Conservation (phyloP, 2,113 vertebrate species). For the Syrmaticus mikado region DNA sequence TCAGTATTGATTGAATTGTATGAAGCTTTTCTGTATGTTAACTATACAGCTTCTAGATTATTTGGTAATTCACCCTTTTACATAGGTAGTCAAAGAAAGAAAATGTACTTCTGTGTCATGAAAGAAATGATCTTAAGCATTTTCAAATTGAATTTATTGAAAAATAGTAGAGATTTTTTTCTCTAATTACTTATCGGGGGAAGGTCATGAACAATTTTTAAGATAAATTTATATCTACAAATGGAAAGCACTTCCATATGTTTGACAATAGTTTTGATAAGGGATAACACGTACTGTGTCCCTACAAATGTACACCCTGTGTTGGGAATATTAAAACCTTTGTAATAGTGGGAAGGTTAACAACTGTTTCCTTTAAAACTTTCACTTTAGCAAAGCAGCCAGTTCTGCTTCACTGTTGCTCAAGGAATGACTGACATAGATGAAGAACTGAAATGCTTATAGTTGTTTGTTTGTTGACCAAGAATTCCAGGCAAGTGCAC, state of each 20-base stretch:
- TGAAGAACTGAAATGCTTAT: background rate
- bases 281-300: background rate
- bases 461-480: background rate
- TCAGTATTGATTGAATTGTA: background rate
- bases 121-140: background rate
- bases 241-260: background rate
- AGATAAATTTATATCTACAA: background rate
- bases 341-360: background rate
- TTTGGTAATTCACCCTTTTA: background rate
- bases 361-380: background rate
- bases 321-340: background rate
- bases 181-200: background rate
- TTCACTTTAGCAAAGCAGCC: background rate
- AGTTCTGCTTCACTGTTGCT: background rate
- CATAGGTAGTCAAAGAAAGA: background rate
- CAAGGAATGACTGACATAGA: background rate
- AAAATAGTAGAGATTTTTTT: background rate
- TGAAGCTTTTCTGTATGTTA: background rate
- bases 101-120: background rate
- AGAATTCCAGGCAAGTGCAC: background rate
- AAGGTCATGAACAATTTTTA: background rate
- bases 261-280: background rate
- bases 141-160: background rate
- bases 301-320: rapidly evolving
- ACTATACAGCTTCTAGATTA: background rate